Evolutionary conservation across 1,140 invertebrate species (phyloP).

Genomic region (Manduca sexta): DNA sequence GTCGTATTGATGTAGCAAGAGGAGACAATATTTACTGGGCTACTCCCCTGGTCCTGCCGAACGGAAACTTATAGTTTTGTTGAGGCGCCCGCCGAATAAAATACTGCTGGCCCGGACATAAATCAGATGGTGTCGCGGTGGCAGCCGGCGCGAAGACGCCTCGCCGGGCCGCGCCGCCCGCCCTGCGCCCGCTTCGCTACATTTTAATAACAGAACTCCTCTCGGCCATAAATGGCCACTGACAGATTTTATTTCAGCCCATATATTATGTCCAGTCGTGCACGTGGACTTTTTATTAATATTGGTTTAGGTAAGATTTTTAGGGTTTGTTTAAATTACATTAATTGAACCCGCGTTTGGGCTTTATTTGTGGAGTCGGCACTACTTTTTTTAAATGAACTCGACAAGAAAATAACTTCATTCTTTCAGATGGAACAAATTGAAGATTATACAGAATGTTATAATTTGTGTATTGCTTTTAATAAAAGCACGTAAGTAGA

Average conservation of each 20-base stretch:
- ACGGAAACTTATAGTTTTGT: constrained; percentile 72
- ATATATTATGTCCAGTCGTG: constrained; percentile 56
- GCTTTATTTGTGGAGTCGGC: neutral
- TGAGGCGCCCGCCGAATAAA: constrained; percentile 71
- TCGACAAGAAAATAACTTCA: too few relatives aligned
- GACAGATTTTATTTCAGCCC: constrained; percentile 64
- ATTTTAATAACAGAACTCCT: constrained; percentile 69
- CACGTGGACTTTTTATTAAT: constrained; percentile 54
- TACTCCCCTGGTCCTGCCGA: constrained; percentile 64
- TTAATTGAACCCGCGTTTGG: neutral
- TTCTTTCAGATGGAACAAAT: too few relatives aligned
- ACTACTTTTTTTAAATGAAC: too few relatives aligned
- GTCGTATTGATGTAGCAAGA: constrained; percentile 55
- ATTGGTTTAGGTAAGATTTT: constrained; percentile 2
- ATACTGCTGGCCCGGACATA: constrained; percentile 64
- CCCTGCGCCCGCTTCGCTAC: constrained; percentile 42
- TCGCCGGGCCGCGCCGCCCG: constrained; percentile 24
- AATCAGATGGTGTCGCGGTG: constrained; percentile 62
- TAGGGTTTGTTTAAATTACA: constrained; percentile 7
- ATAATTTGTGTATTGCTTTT: too few relatives aligned
- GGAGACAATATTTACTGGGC: constrained; percentile 70
- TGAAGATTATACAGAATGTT: too few relatives aligned
- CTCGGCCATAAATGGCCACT: constrained; percentile 55
- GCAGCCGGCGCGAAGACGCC: constrained; percentile 55
- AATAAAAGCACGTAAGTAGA: too few relatives aligned